Percentiles rank a stretch among this genome's conserved stretches.
phyloP scores from a whole-genome alignment of 1,140 invertebrate species.

The Aphelinus certus region DNA sequence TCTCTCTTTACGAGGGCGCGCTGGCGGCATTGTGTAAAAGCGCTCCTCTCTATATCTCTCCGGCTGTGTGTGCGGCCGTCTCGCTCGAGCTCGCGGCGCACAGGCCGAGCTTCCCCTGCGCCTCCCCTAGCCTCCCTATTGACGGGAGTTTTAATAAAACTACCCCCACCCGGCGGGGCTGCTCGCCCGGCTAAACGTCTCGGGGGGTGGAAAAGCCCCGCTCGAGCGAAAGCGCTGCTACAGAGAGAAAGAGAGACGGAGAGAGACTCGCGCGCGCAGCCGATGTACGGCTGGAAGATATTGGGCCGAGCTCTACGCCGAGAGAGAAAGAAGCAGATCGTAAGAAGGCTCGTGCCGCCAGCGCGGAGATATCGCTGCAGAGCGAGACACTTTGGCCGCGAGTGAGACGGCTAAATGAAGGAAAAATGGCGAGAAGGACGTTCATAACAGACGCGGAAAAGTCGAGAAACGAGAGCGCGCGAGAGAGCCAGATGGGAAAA shows the following conservation, averaged over 20 bases:
- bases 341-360: conserved; percentile 42
- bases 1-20: conserved; percentile 26
- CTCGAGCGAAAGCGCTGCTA: conserved; percentile 15
- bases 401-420: conserved; percentile 31
- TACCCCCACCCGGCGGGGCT: conserved; percentile 45
- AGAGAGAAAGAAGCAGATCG: conserved; percentile 38
- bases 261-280: conserved; percentile 25
- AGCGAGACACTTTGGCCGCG: too few relatives aligned
- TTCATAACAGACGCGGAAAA: not conserved
- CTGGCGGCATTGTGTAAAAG: conserved; percentile 45
- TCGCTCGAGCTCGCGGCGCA: conserved; percentile 5
- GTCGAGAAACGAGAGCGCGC: not conserved
- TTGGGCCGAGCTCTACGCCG: conserved; percentile 45
- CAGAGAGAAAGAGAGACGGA: conserved; percentile 23
- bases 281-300: conserved; percentile 40
- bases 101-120: conserved; percentile 34
- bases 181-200: conserved; percentile 41
- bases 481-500: not conserved
- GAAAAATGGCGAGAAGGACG: conserved; percentile 45
- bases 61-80: not conserved
- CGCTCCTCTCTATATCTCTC: conserved; percentile 19
- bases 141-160: conserved; percentile 56
- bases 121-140: conserved; percentile 44
- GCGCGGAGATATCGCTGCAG: conserved; percentile 44
- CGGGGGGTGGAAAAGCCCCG: conserved; percentile 46